Evolutionary conservation across 92 coral and sea anemone species (phyloP).

Genomic region (Virgularia gustaviana): DNA sequence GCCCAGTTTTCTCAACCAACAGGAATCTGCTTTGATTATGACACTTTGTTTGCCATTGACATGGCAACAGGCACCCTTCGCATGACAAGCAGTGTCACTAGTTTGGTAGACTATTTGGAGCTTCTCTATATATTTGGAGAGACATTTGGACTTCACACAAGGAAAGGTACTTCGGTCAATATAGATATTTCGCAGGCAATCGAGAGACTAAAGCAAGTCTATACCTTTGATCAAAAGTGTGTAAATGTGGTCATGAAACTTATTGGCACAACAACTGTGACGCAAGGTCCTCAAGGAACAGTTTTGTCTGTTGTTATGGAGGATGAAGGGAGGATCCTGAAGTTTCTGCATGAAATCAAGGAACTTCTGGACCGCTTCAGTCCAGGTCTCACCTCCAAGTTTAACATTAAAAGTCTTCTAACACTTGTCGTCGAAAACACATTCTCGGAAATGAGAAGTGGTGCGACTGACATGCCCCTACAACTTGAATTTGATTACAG

Average conservation of each 20-base stretch:
- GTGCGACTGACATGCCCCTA: conserved; percentile 48
- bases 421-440: conserved; percentile 56
- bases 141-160: conserved; percentile 53
- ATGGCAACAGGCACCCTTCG: conserved; percentile 53
- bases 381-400: conserved; percentile 43
- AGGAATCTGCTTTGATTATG: conserved; percentile 47
- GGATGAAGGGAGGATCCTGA: conserved; percentile 51
- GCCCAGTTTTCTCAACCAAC: conserved; percentile 56
- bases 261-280: conserved; percentile 44
- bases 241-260: conserved; percentile 46
- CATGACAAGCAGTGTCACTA: conserved; percentile 54
- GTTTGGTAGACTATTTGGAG: conserved; percentile 56
- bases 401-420: conserved; percentile 47
- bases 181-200: conserved; percentile 45
- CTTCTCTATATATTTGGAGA: conserved; percentile 57
- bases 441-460: conserved; percentile 57
- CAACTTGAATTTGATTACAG: conserved; percentile 57
- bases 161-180: conserved; percentile 40
- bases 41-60: conserved; percentile 46
- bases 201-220: conserved; percentile 50
- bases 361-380: conserved; percentile 46
- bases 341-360: conserved; percentile 47
- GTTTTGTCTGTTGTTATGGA: conserved; percentile 58
- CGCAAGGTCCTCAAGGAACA: conserved; percentile 56
- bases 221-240: conserved; percentile 48